phyloP scores from a whole-genome alignment of 2,113 vertebrate genomes.

The Phrynosoma blainvillii region DNA sequence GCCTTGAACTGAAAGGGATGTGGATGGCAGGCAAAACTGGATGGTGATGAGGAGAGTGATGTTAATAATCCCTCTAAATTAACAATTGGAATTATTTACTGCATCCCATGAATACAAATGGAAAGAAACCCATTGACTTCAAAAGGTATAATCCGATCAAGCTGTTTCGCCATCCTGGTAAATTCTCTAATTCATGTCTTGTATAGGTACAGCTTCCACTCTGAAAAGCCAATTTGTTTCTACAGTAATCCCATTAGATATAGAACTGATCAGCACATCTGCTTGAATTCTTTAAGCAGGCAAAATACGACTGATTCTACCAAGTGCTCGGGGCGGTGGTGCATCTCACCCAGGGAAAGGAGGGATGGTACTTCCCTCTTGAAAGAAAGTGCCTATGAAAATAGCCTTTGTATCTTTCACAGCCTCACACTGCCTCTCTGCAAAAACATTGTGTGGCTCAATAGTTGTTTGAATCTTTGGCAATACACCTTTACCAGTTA shows the following conservation, averaged over 20 bases:
- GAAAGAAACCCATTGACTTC: conserved; percentile 7
- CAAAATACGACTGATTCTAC: background rate
- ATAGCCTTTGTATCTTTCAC: background rate
- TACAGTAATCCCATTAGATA: conserved; percentile 8
- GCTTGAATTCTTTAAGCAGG: conserved; percentile 8
- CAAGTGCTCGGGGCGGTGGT: background rate
- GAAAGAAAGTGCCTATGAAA: background rate
- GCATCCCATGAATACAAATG: background rate
- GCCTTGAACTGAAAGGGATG: background rate
- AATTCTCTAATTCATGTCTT: conserved; percentile 21
- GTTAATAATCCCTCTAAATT: background rate
- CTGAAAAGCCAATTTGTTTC: conserved; percentile 15
- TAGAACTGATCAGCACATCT: conserved; percentile 2
- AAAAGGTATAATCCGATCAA: conserved; percentile 4
- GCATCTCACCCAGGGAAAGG: background rate
- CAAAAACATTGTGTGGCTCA: background rate
- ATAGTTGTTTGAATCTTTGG: background rate
- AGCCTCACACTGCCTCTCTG: background rate
- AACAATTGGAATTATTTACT: background rate
- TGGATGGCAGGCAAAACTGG: background rate
- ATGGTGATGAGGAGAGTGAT: background rate
- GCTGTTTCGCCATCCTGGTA: background rate
- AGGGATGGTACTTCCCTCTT: too few species aligned
- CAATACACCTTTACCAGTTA: background rate
- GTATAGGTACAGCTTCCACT: background rate